Percentiles rank a stretch among this genome's conserved stretches.
phyloP scores from a whole-genome alignment of 2,113 vertebrate genomes.

The Rhinopithecus roxellana region DNA sequence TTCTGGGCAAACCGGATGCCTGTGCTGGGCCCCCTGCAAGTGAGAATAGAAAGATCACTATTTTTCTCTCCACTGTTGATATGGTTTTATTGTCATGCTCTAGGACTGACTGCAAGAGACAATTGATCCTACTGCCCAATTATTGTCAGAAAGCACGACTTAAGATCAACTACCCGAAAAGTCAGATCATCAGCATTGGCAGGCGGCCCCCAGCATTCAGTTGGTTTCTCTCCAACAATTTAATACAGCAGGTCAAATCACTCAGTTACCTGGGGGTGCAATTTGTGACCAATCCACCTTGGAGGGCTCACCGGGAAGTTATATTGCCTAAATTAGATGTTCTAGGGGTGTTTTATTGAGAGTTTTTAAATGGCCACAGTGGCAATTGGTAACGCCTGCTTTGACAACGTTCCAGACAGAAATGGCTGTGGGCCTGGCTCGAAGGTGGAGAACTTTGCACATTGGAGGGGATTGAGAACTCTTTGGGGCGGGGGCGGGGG shows the following conservation, averaged over 20 bases:
- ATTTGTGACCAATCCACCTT: slow-evolving; percentile 75
- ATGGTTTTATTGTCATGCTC: slow-evolving; percentile 55
- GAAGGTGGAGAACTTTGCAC: not conserved
- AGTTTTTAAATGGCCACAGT: slow-evolving; percentile 75
- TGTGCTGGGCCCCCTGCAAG: not conserved
- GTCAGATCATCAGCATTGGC: slow-evolving; percentile 62
- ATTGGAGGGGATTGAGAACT: slow-evolving; percentile 34
- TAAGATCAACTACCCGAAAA: slow-evolving; percentile 69
- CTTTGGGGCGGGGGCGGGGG: not conserved
- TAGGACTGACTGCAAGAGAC: slow-evolving; percentile 50
- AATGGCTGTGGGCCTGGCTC: slow-evolving; percentile 64
- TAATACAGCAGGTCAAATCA: slow-evolving; percentile 74
- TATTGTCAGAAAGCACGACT: slow-evolving; percentile 67
- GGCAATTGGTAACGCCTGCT: slow-evolving; percentile 70
- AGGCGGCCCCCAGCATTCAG: slow-evolving; percentile 60
- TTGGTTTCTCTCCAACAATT: slow-evolving; percentile 71
- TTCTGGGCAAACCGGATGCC: slow-evolving; percentile 24
- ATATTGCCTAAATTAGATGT: slow-evolving; percentile 75
- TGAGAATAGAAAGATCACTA: slow-evolving; percentile 46
- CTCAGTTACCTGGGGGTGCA: slow-evolving; percentile 71
- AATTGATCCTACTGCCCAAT: slow-evolving; percentile 67
- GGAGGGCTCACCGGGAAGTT: slow-evolving; percentile 73
- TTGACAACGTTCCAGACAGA: slow-evolving; percentile 71
- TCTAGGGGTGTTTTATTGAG: slow-evolving; percentile 72
- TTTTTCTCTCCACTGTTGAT: slow-evolving; percentile 57